Evolutionary conservation across 2,113 vertebrate species (phyloP), one percentile per base, ranked within the genome.

Genomic region (Thermophis baileyi): DNA sequence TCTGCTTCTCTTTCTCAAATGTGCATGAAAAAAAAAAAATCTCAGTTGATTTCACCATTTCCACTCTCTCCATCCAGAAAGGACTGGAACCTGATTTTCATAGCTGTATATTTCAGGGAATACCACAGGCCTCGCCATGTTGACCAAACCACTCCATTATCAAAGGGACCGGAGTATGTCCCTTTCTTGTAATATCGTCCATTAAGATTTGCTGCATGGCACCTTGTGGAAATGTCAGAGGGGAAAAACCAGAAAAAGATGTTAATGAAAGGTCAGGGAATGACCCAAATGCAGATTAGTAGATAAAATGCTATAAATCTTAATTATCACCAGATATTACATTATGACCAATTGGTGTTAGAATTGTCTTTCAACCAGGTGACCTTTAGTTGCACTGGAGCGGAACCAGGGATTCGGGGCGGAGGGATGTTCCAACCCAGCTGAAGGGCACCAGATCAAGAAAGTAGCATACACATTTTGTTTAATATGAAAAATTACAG

Each of bases 51-150:
- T 89, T 97, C 97, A 35, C 98, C 98, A 0, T 97, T 97, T 94
- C 99, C 98, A 7, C 99, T 99, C 57, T 97, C 98, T 0, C 95
- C 90, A 30, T 98, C 98, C 54, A 99, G 54, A 94, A 98, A 98
- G 49, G 97, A 93, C 0, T 97, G 96, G 93, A 97, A 96, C 35
- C 98, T 97, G 96, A 99, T 97, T 96, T 99, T 99, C 98, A 99
- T 99, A 95, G 97, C 94, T 0, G 98, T 98, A 93, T 98, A 98
- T 95, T 98, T 98, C 1, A 99, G 98, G 0, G 99, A 99, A 95
- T 99, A 98, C 99, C 98, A 99, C 46, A 97, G 95, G 22, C 98
- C 98, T 0, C 85, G 98, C 99, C 98, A 99, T 0, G 98, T 98
- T 12, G 98, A 97, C 99, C 98, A 99, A 93, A 98, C 97, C 20